Evolutionary conservation across 2,888 invertebrate genomes (phyloP).

Genomic region (Acleris emargana): DNA sequence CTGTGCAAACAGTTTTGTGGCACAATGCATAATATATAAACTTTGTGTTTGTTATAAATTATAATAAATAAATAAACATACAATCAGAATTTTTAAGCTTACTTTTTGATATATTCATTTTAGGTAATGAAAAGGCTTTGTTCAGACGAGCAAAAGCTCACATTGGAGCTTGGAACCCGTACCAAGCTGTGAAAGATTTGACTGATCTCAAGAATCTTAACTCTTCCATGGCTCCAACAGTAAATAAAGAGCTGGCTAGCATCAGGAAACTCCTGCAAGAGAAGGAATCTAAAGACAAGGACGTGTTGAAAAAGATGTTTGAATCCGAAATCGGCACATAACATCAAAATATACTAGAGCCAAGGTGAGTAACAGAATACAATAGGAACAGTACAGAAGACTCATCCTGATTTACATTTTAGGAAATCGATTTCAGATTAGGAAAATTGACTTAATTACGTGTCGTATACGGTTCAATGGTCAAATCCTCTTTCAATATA

Average conservation of each 20-base stretch:
- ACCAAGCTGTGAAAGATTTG: slow-evolving; percentile 89
- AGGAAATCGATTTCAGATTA: too few species aligned
- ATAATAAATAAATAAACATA: too few species aligned
- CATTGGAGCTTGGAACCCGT: slow-evolving; percentile 95
- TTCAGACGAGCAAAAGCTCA: slow-evolving; percentile 96
- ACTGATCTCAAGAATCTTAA: slow-evolving; percentile 87
- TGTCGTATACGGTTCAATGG: too few species aligned
- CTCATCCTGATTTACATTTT: too few species aligned
- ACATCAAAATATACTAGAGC: not conserved
- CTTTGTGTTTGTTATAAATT: too few species aligned
- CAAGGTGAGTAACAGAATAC: not conserved
- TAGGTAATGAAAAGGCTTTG: slow-evolving; percentile 96
- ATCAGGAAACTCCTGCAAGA: slow-evolving; percentile 87
- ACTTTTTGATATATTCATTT: slow-evolving; percentile 42
- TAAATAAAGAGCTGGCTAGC: slow-evolving; percentile 88
- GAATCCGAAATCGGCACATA: slow-evolving; percentile 37
- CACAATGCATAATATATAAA: too few species aligned
- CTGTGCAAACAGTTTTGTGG: too few species aligned
- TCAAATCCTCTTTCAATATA: too few species aligned
- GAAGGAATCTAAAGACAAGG: slow-evolving; percentile 88
- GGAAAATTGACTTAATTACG: too few species aligned
- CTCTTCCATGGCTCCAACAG: slow-evolving; percentile 82
- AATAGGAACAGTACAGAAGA: too few species aligned
- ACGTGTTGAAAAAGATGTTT: slow-evolving; percentile 88
- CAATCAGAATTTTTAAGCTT: too few species aligned